phyloP scores from a whole-genome alignment of 1,140 invertebrate genomes.

The Drosophila fuyamai region DNA sequence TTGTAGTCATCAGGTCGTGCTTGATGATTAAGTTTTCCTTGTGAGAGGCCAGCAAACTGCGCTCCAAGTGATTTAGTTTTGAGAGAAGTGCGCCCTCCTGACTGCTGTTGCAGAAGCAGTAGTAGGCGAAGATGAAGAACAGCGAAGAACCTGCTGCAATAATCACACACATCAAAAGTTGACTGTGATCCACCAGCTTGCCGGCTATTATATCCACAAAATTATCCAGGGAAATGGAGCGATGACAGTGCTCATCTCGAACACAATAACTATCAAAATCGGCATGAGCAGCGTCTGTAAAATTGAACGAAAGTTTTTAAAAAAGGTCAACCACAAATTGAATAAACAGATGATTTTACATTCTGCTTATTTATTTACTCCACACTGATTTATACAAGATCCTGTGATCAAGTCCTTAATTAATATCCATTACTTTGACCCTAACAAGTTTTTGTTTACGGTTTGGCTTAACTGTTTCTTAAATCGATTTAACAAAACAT shows the following conservation, averaged over 20 bases:
- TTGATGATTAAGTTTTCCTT: constrained; percentile 89
- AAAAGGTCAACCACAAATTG: too few relatives aligned
- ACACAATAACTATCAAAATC: constrained; percentile 46
- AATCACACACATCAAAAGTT: constrained; percentile 85
- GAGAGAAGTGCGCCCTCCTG: constrained; percentile 87
- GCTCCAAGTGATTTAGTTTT: constrained; percentile 88
- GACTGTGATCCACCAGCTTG: constrained; percentile 72
- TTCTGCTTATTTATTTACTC: too few relatives aligned
- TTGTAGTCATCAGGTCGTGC: constrained; percentile 87
- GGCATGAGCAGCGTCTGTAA: constrained; percentile 2
- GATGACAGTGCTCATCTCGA: constrained; percentile 29
- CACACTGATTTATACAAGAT: too few relatives aligned
- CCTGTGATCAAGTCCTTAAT: too few relatives aligned
- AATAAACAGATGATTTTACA: too few relatives aligned
- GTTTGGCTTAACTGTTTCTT: neutral
- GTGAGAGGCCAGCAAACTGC: constrained; percentile 71
- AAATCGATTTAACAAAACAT: too few relatives aligned
- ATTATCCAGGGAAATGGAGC: constrained; percentile 64
- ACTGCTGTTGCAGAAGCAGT: constrained; percentile 90
- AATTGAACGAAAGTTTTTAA: neutral
- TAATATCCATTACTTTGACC: too few relatives aligned
- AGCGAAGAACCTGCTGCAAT: constrained; percentile 89
- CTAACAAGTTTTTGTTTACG: neutral
- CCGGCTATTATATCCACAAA: constrained; percentile 55
- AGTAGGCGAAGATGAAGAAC: constrained; percentile 91